Conservation (phyloP, 1,140 invertebrate genomes). For the Lordiphosa stackelbergi region DNA sequence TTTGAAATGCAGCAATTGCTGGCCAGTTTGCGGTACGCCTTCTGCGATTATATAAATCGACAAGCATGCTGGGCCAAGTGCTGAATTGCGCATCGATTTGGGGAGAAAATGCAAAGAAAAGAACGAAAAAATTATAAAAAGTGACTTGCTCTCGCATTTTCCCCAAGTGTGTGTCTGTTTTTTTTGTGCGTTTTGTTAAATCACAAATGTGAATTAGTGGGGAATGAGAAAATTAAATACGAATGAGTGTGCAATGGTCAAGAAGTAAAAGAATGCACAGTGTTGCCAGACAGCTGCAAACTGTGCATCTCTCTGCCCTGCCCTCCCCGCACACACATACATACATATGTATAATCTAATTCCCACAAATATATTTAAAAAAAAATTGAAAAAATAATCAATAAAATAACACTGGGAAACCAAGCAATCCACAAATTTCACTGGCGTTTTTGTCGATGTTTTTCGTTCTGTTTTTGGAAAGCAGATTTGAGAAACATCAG, state of each 20-base stretch:
- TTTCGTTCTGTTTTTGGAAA: slow-evolving; percentile 4
- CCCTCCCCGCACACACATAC: slow-evolving; percentile 15
- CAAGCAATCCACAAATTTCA: slow-evolving; percentile 12
- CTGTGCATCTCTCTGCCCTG: slow-evolving; percentile 24
- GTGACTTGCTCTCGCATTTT: slow-evolving; percentile 12
- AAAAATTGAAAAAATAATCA: slow-evolving; percentile 46
- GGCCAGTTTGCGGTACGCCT: slow-evolving; percentile 23
- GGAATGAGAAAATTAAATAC: slow-evolving; percentile 52
- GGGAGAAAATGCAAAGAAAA: slow-evolving; percentile 21
- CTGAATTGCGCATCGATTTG: slow-evolving; percentile 66
- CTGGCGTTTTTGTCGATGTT: slow-evolving; percentile 46
- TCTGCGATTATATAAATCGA: slow-evolving; percentile 64
- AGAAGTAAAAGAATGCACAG: slow-evolving; percentile 68
- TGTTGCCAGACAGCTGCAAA: slow-evolving; percentile 51
- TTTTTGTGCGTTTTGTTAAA: slow-evolving; percentile 40
- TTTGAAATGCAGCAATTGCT: slow-evolving; percentile 20
- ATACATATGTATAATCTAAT: slow-evolving; percentile 41
- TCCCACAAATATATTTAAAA: slow-evolving; percentile 44
- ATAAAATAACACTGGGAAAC: slow-evolving; percentile 3
- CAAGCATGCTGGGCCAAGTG: slow-evolving; percentile 49
- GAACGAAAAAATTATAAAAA: slow-evolving; percentile 18
- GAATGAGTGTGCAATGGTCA: slow-evolving; percentile 68
- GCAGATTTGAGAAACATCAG: slow-evolving; percentile 20
- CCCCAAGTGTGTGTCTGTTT: slow-evolving; percentile 12
- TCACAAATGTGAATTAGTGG: slow-evolving; percentile 57